Percentiles rank a stretch among this genome's conserved stretches.
Conservation (phyloP, 2,113 vertebrate genomes). For the Oryzias melastigma region DNA sequence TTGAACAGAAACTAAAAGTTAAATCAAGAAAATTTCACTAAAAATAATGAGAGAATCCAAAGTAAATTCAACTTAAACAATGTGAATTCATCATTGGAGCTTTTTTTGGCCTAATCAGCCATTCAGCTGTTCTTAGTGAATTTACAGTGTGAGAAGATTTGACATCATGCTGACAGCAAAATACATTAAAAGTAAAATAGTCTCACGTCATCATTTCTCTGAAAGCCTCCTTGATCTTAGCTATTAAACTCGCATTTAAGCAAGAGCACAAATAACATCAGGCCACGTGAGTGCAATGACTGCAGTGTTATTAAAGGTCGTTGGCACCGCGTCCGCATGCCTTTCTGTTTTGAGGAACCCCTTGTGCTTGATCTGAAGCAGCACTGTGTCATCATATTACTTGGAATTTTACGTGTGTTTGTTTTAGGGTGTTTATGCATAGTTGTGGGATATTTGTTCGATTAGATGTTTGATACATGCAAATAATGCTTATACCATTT, state of each 20-base stretch:
- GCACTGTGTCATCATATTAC: conserved; percentile 29
- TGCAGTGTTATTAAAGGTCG: conserved; percentile 57
- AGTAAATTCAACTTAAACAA: too few species aligned
- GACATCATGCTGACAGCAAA: too few species aligned
- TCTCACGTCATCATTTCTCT: conserved; percentile 20
- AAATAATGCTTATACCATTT: conserved; percentile 35
- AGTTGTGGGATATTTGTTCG: conserved; percentile 2
- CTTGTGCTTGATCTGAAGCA: conserved; percentile 21
- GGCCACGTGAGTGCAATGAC: conserved; percentile 34
- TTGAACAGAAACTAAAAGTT: too few species aligned
- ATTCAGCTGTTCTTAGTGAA: too few species aligned
- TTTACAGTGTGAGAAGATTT: too few species aligned
- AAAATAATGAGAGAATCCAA: too few species aligned
- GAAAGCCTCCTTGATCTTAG: conserved; percentile 22
- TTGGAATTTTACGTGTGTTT: conserved; percentile 9
- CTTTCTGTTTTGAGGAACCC: conserved; percentile 61
- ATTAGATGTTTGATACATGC: conserved; percentile 4
- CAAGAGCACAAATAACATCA: conserved; percentile 35
- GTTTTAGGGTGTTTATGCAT: conserved; percentile 23
- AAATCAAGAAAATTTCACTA: too few species aligned
- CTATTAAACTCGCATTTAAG: conserved; percentile 13
- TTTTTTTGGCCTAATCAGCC: too few species aligned
- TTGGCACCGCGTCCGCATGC: conserved; percentile 50
- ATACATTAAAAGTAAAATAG: neutral
- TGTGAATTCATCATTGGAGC: too few species aligned